phyloP scores from a whole-genome alignment of 2,888 invertebrate species.

The Clepsis dumicolana region DNA sequence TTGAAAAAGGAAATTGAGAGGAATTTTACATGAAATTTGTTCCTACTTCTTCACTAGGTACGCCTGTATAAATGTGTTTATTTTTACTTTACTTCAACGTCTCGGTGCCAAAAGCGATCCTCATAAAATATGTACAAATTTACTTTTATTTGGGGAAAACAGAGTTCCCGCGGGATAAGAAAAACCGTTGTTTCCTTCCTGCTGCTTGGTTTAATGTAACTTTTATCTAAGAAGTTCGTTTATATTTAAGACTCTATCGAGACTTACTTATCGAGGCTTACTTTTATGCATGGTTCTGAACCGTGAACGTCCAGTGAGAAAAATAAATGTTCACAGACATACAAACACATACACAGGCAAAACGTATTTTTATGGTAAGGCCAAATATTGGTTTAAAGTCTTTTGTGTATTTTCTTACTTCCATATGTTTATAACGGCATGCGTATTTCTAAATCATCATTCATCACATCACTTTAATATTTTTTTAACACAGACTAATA shows the following conservation, averaged over 20 bases:
- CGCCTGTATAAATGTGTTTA: not conserved
- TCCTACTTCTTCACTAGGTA: not conserved
- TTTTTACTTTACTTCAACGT: not conserved
- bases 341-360: too few relatives aligned
- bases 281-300: too few relatives aligned
- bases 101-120: too few relatives aligned
- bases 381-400: too few relatives aligned
- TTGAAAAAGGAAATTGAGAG: not conserved
- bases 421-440: too few relatives aligned
- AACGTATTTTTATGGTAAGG: too few relatives aligned
- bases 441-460: too few relatives aligned
- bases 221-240: not conserved
- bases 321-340: too few relatives aligned
- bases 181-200: not conserved
- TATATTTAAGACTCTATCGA: not conserved
- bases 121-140: not conserved
- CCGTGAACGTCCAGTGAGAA: too few relatives aligned
- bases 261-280: not conserved
- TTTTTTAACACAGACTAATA: too few relatives aligned
- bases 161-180: not conserved
- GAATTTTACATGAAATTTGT: not conserved
- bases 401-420: too few relatives aligned
- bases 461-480: too few relatives aligned
- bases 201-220: not conserved
- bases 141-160: not conserved